Base-by-base conservation (phyloP, 2,113 vertebrate genomes). In the Gracilinanus agilis region DNA sequence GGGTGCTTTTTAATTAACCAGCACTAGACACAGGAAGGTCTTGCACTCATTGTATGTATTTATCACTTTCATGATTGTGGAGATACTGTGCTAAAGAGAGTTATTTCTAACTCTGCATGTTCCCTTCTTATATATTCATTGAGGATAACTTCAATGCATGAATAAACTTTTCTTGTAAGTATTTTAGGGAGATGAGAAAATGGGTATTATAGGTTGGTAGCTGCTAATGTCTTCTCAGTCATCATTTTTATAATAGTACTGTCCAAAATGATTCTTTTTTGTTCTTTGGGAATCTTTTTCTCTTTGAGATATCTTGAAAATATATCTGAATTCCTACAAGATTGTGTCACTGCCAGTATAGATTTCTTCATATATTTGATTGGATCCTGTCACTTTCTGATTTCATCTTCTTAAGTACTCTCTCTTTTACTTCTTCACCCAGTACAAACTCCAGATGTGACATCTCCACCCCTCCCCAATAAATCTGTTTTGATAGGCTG, bases 151-250 rank as follows among this genome's bases (percentile, higher is more conserved):
- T 40, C n/a, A 83, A 83, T 40, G n/a, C 67, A 83, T 83, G 67
- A 83, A 83, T 83, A 83, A 83, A 83, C n/a, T 83, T 83, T 83
- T 83, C 67, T 83, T 83, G 67, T 83, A 40, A 83, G 40, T 83
- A 83, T 83, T 83, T 83, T 83, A 23, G n/a, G 67, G 67, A 83
- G n/a, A 83, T 83, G 67, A 83, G 67, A 83, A 83, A 83, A n/a
- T 34, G 40, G 67, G n/a, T 83, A 83, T 83, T 83, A 40, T 34
- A 4, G 34, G 67, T 83, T 40, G 67, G 67, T 83, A 83, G 34
- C 34, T 83, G 67, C 67, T 40, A 83, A 83, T 40, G 19, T 83
- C 19, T 40, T 83, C n/a, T 40, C 34, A 75, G n/a, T 40, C 67
- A 83, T 40, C 40, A 40, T 40, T 83, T 83, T 83, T 83, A n/a